Conservation (phyloP, 2,888 invertebrate genomes). For the Andrena minutula region DNA sequence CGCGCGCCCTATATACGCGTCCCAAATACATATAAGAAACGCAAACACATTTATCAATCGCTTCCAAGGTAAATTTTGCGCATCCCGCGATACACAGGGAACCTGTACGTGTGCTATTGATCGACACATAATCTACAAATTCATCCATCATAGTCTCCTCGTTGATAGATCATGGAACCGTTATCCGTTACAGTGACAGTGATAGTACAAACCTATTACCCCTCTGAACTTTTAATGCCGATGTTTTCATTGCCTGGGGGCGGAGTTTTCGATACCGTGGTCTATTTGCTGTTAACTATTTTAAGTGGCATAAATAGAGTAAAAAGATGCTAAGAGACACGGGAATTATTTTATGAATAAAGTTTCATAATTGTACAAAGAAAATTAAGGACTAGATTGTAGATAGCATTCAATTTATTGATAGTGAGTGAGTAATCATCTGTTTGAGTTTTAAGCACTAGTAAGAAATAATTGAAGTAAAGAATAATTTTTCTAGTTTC, state of each 20-base stretch:
- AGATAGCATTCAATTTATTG: too few species aligned
- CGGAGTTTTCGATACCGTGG: background rate
- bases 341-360: too few species aligned
- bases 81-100: slow-evolving; percentile 17
- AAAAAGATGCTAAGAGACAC: background rate
- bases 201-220: slow-evolving; percentile 43
- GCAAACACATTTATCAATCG: slow-evolving; percentile 51
- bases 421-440: too few species aligned
- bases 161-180: slow-evolving; percentile 52
- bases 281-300: background rate
- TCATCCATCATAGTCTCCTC: slow-evolving; percentile 61
- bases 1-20: slow-evolving; percentile 1
- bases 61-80: slow-evolving; percentile 47
- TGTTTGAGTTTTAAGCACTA: too few species aligned
- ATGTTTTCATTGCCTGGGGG: slow-evolving; percentile 16
- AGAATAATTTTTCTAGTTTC: too few species aligned
- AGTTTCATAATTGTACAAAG: too few species aligned
- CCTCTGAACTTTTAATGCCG: slow-evolving; percentile 12
- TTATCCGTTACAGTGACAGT: slow-evolving; percentile 38
- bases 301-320: background rate
- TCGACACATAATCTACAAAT: slow-evolving; percentile 60
- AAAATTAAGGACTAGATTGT: too few species aligned
- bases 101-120: slow-evolving; percentile 44
- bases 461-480: too few species aligned
- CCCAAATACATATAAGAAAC: slow-evolving; percentile 30